Percentiles rank a stretch among this genome's conserved stretches.
Conservation (phyloP, 2,888 invertebrate genomes). For the Loripinus fragilis region DNA sequence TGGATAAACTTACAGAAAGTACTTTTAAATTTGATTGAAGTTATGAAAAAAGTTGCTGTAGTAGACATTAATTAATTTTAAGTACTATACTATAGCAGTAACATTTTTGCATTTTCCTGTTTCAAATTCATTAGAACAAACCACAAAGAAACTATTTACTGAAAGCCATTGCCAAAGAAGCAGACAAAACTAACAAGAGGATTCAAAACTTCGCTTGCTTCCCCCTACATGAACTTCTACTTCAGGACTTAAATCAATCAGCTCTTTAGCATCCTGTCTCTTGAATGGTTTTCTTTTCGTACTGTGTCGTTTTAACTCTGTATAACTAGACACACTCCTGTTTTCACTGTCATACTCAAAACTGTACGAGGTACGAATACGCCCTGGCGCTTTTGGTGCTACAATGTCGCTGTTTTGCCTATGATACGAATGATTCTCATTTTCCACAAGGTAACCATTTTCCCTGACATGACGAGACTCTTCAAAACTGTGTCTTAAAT, state of each 20-base stretch:
- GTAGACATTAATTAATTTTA: no score
- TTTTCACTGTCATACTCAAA: not conserved
- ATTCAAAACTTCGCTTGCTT: constrained; percentile 25
- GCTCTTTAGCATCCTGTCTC: constrained; percentile 64
- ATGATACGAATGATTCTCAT: constrained; percentile 6
- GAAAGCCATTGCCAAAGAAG: no score
- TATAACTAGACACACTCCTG: not conserved
- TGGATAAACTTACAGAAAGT: no score
- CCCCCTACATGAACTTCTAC: not conserved
- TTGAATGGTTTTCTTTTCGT: constrained; percentile 52
- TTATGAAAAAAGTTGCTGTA: no score
- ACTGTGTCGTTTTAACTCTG: constrained; percentile 33
- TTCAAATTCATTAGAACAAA: no score
- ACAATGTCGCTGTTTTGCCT: constrained; percentile 14
- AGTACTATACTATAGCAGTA: no score
- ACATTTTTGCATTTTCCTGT: no score
- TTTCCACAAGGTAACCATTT: constrained; percentile 37
- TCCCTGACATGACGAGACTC: constrained; percentile 6
- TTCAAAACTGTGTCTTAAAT: constrained; percentile 12
- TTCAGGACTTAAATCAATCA: constrained; percentile 41
- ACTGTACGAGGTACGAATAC: constrained; percentile 38
- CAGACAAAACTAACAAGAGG: constrained; percentile 45
- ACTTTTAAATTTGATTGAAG: no score
- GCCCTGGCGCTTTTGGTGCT: constrained; percentile 53
- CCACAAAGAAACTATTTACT: no score